phyloP scores from a whole-genome alignment of 37 sponge, comb jelly and placozoan species.

The Tethya wilhelma region DNA sequence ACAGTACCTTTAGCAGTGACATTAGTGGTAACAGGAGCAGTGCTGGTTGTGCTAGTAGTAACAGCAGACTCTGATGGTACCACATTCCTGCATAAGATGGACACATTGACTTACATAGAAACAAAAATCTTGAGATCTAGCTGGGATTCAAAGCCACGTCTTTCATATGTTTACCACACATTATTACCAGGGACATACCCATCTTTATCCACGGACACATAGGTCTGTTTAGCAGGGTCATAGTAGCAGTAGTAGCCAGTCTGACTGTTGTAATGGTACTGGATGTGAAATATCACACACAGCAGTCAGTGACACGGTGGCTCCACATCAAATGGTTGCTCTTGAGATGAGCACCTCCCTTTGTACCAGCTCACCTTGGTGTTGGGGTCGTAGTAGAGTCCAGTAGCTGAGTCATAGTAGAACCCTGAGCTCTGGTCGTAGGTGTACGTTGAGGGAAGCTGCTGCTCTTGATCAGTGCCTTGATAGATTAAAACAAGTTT shows the following conservation, averaged over 20 bases:
- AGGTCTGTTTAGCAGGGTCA: slow-evolving; percentile 68
- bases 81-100: no score
- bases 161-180: neutral
- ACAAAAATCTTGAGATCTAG: no score
- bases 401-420: slow-evolving; percentile 87
- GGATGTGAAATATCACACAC: neutral
- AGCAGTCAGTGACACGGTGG: neutral
- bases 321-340: neutral
- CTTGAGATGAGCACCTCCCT: no score
- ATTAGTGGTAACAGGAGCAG: slow-evolving; percentile 8
- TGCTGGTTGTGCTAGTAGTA: neutral
- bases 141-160: no score
- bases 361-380: slow-evolving; percentile 84
- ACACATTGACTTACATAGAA: no score
- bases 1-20: neutral
- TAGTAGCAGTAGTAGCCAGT: slow-evolving; percentile 93
- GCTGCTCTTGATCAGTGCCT: neutral
- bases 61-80: no score
- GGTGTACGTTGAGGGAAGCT: slow-evolving; percentile 69
- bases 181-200: slow-evolving; percentile 21
- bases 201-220: slow-evolving; percentile 72
- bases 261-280: slow-evolving; percentile 96
- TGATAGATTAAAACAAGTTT: neutral
- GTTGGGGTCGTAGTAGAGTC: slow-evolving; percentile 95
- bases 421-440: slow-evolving; percentile 83